Conservation (phyloP, 2,113 vertebrate genomes). For the Crotalus helleri region DNA sequence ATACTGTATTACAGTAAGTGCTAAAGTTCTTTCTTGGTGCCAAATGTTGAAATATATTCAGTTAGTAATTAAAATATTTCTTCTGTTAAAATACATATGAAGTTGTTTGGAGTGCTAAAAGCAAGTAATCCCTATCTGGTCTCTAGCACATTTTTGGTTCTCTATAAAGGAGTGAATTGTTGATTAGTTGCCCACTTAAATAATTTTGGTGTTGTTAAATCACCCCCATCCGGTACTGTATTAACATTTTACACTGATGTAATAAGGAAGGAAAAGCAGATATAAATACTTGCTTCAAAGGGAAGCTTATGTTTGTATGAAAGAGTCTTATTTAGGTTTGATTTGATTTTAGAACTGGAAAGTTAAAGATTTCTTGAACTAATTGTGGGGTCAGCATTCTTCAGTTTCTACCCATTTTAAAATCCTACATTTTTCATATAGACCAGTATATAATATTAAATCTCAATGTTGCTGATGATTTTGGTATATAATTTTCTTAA, state of each 20-base stretch:
- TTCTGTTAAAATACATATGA: neutral
- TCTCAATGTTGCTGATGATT: conserved; percentile 36
- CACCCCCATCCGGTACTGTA: neutral
- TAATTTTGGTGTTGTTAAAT: neutral
- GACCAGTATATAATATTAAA: conserved; percentile 17
- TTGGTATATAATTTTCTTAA: neutral
- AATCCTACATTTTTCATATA: neutral
- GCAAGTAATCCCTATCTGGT: conserved; percentile 41
- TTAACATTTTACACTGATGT: conserved; percentile 34
- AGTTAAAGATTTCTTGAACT: conserved; percentile 39
- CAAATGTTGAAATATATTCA: neutral
- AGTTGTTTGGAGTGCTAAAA: conserved; percentile 23
- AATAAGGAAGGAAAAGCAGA: conserved; percentile 54
- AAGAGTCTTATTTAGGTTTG: conserved; percentile 18
- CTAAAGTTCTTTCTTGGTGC: neutral
- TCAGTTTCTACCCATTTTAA: conserved; percentile 24
- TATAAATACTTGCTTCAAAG: conserved; percentile 40
- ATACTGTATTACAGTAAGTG: neutral
- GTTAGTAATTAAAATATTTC: neutral
- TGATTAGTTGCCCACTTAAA: conserved; percentile 21
- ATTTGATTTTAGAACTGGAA: conserved; percentile 26
- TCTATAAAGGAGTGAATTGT: conserved; percentile 51
- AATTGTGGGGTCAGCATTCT: conserved; percentile 22
- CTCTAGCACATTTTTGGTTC: conserved; percentile 42
- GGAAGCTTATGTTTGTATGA: conserved; percentile 46